phyloP scores from a whole-genome alignment of 2,888 invertebrate genomes.

The Cyaniris semiargus region DNA sequence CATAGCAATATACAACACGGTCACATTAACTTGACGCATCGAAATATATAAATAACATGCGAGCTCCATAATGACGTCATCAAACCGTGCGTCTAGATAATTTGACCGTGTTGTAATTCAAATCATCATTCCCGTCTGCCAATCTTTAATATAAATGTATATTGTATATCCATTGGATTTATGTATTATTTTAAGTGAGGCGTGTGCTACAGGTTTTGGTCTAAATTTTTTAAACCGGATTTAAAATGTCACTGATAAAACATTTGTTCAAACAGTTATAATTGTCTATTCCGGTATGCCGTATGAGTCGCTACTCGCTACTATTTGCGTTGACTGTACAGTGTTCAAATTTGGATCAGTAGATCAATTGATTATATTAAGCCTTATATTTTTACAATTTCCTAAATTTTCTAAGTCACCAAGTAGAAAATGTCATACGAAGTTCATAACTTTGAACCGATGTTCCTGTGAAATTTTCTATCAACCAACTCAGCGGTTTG shows the following conservation, averaged over 20 bases:
- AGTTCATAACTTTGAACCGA: no score
- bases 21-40: no score
- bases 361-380: not conserved
- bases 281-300: not conserved
- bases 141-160: not conserved
- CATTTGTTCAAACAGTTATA: constrained; percentile 1
- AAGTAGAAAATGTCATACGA: no score
- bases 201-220: constrained; percentile 5
- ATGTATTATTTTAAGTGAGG: not conserved
- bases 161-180: not conserved
- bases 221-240: not conserved
- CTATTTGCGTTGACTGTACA: not conserved
- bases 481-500: no score
- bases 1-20: no score
- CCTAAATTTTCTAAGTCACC: no score
- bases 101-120: not conserved
- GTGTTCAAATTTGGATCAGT: not conserved
- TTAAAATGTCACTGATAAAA: not conserved
- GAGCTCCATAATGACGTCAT: no score
- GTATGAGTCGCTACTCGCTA: not conserved
- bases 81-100: no score
- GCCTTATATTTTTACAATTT: no score
- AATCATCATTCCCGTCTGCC: not conserved
- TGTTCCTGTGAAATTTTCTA: no score
- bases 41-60: no score